Evolutionary conservation across 2,797 vertebrate species (phyloP).

Genomic region (Amazona finschi): DNA sequence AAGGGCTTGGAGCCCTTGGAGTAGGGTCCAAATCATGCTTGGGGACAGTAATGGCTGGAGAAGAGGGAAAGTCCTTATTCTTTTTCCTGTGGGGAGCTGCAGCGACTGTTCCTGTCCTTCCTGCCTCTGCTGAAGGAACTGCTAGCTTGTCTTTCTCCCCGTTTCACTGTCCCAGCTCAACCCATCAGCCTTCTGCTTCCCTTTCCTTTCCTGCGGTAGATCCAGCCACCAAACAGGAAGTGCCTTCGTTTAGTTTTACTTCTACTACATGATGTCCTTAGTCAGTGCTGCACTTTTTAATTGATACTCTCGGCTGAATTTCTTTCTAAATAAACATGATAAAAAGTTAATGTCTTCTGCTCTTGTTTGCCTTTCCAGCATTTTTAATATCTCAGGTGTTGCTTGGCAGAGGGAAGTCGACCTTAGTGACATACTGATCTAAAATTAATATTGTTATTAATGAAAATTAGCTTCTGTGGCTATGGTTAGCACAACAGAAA

Average conservation of each 20-base stretch:
- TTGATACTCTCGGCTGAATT: background rate
- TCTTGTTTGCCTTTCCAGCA: background rate
- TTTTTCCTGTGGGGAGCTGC: background rate
- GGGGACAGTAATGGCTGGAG: background rate
- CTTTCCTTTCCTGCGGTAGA: background rate
- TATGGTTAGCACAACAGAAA: background rate
- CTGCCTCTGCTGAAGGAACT: background rate
- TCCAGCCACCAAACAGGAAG: background rate
- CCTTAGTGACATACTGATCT: background rate
- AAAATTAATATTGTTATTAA: background rate
- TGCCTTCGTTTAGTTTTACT: background rate
- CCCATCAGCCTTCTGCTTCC: background rate
- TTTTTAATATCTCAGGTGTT: background rate
- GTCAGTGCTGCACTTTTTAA: background rate
- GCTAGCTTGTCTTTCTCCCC: background rate
- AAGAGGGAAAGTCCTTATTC: background rate
- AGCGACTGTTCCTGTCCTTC: background rate
- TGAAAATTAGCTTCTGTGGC: background rate
- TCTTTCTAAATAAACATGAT: background rate
- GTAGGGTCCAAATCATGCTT: fast-evolving
- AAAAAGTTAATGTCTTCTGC: background rate
- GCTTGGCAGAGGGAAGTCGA: background rate
- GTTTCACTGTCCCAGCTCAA: background rate
- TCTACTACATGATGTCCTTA: background rate
- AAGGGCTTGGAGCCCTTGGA: background rate